Conservation (phyloP, 30 jellyfish, hydroid and myxozoan genomes). For the Rhopilema esculentum region DNA sequence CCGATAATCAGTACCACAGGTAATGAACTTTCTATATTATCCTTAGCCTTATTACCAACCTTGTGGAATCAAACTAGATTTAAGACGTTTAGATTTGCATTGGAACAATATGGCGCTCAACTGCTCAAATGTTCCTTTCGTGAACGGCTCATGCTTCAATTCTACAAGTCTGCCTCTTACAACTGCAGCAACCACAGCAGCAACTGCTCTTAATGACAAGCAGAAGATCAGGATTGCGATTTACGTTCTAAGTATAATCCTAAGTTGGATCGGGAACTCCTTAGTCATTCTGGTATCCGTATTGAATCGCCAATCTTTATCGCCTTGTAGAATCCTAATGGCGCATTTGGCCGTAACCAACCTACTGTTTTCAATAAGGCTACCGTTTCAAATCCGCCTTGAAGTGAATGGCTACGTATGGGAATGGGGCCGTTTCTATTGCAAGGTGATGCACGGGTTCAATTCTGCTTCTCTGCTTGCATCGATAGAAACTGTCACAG, state of each 20-base stretch:
- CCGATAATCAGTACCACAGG: no score
- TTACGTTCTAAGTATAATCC: constrained; percentile 62
- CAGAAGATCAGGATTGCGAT: constrained; percentile 57
- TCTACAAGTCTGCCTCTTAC: constrained; percentile 19
- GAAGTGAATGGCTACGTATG: constrained; percentile 66
- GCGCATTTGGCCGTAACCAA: constrained; percentile 83
- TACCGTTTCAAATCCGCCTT: constrained; percentile 76
- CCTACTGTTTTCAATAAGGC: constrained; percentile 60
- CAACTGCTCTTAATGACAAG: constrained; percentile 55
- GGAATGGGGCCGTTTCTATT: constrained; percentile 69
- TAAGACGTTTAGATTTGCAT: neutral
- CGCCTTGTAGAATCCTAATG: constrained; percentile 79
- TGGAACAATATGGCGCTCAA: neutral
- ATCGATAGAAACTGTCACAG: constrained; percentile 73
- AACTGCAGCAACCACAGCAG: neutral
- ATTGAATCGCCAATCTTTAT: constrained; percentile 47
- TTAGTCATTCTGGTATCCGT: constrained; percentile 66
- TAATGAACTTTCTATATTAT: no score
- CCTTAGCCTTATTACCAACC: no score
- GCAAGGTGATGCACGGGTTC: constrained; percentile 79
- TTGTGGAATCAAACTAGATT: neutral
- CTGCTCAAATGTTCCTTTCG: neutral
- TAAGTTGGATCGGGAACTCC: constrained; percentile 76
- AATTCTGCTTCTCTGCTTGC: constrained; percentile 72
- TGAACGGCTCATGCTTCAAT: neutral